Conservation (phyloP, 2,888 invertebrate species). For the Clepsis dumicolana region DNA sequence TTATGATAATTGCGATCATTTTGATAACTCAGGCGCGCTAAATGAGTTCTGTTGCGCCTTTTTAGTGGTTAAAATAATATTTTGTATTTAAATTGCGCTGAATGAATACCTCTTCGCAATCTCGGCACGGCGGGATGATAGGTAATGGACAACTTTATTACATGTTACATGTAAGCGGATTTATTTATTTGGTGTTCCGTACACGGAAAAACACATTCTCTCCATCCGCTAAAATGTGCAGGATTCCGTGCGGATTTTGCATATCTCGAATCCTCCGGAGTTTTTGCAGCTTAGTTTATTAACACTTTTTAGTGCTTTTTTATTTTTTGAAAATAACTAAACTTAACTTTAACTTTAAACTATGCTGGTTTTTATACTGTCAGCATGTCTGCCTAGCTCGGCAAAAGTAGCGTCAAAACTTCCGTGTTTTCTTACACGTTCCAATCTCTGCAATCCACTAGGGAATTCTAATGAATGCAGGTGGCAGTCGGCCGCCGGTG, state of each 20-base stretch:
- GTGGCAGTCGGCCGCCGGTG: conserved; percentile 58
- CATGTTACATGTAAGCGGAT: conserved; percentile 48
- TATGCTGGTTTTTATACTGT: background rate
- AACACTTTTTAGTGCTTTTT: background rate
- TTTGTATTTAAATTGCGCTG: conserved; percentile 53
- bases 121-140: conserved; percentile 58
- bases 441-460: conserved; percentile 31
- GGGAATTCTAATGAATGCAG: conserved; percentile 46
- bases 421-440: background rate
- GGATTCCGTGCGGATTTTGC: background rate
- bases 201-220: background rate
- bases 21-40: conserved; percentile 44
- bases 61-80: conserved; percentile 44
- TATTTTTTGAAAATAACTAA: too few relatives aligned
- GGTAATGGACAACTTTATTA: conserved; percentile 68
- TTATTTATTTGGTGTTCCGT: conserved; percentile 29
- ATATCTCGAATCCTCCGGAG: background rate
- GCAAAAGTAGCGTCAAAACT: background rate
- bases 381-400: background rate
- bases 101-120: conserved; percentile 50
- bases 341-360: too few relatives aligned
- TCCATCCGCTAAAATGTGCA: background rate
- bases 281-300: background rate
- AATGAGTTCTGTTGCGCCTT: conserved; percentile 42
- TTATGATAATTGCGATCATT: conserved; percentile 50